Evolutionary conservation across 2,113 vertebrate genomes (phyloP).

Genomic region (Mobula birostris): DNA sequence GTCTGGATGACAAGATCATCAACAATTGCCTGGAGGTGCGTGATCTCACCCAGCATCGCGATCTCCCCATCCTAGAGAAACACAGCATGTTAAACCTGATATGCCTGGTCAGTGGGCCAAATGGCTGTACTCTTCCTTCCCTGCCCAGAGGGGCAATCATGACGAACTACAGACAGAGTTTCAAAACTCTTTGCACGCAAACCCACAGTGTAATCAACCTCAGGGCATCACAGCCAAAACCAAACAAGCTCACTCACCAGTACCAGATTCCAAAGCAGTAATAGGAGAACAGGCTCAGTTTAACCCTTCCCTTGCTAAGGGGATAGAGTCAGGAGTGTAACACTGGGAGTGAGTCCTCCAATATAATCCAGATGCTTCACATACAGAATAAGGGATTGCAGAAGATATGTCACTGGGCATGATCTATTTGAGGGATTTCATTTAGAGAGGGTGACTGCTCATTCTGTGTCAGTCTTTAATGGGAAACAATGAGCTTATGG

Average conservation of each 20-base stretch:
- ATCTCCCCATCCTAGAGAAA: slow-evolving; percentile 78
- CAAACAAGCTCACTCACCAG: neutral
- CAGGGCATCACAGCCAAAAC: neutral
- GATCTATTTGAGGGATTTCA: neutral
- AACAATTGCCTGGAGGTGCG: slow-evolving; percentile 92
- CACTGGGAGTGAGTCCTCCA: neutral
- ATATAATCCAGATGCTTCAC: neutral
- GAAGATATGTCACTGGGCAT: neutral
- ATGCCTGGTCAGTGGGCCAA: neutral
- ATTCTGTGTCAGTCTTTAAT: neutral
- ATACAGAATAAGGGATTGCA: neutral
- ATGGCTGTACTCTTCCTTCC: neutral
- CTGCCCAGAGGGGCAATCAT: too few relatives aligned
- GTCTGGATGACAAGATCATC: slow-evolving; percentile 86
- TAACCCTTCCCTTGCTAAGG: neutral
- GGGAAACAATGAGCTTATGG: neutral
- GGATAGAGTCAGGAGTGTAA: too few relatives aligned
- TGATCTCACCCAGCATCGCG: slow-evolving; percentile 93
- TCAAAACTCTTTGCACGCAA: too few relatives aligned
- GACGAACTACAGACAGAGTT: too few relatives aligned
- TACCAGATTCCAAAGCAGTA: neutral
- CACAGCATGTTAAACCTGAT: neutral
- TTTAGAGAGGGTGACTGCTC: neutral
- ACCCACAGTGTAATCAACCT: neutral
- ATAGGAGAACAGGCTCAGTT: neutral